Percentiles rank a stretch among this genome's conserved stretches.
These are phyloP conservation scores for Andrena bicolor DNA, from an alignment of 2,888 invertebrate genomes.

Conservation along the genomic window DNA sequence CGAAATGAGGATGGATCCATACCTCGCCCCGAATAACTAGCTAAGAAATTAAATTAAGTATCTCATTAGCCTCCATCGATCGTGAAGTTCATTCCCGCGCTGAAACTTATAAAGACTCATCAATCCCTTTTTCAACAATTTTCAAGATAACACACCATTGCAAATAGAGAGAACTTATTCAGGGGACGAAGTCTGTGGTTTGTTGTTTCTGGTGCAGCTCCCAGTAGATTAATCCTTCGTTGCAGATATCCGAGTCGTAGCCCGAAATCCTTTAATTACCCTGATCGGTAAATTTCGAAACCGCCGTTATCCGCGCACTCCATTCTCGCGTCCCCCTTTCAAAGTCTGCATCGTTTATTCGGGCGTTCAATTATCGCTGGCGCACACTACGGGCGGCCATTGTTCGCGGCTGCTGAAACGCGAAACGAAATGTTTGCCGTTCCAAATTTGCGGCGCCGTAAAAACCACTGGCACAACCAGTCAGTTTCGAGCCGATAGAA, in stretches of 20 bases:
- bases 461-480: background rate
- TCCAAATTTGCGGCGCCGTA: background rate
- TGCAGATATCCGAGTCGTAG: background rate
- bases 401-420: background rate
- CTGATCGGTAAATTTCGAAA: background rate
- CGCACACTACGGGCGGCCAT: background rate
- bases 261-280: conserved; percentile 3
- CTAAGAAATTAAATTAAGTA: conserved; percentile 27
- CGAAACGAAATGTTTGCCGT: background rate
- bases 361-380: conserved; percentile 16
- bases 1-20: background rate
- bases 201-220: background rate
- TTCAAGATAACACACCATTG: background rate
- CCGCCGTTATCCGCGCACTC: background rate
- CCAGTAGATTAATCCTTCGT: background rate
- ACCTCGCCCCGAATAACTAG: background rate
- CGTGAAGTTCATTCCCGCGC: background rate
- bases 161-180: background rate
- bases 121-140: conserved; percentile 4
- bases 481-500: background rate
- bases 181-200: background rate
- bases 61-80: background rate
- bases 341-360: background rate
- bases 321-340: conserved; percentile 14
- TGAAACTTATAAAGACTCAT: background rate